Base-by-base conservation (phyloP, 2,113 vertebrate species). In the Holacanthus passer region DNA sequence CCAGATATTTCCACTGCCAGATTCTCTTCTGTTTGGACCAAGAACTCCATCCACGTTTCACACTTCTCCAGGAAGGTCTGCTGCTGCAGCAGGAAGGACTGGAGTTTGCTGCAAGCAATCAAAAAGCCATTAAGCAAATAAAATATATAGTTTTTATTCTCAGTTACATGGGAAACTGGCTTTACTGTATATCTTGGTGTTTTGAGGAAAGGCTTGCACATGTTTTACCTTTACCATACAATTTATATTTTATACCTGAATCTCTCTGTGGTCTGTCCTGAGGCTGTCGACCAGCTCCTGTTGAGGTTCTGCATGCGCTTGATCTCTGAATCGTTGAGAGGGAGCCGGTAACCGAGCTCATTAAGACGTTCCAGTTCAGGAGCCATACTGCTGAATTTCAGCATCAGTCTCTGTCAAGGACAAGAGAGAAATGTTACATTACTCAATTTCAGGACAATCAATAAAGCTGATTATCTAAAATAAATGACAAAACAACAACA, bases 51-150 rank as follows among this genome's bases (percentile, higher is more conserved):
- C 98, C 98, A 99, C 0, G 97, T 97, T 80, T 98, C 98, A 92
- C 98, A 99, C 85, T 99, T 99, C 92, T 99, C 98, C 91, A 98
- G 92, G 93, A 99, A 99, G 27, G 97, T 99, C 90, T 99, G 98
- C 79, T 99, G 97, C 91, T 97, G 97, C 60, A 99, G 96, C 90
- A 99, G 88, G 93, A 97, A 97, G 20, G 98, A 98, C 90, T 99
- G 98, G 24, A 99, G 93, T 82, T 99, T 98, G 93, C 98, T 99
- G 94, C 74, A 79, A 79, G 58, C 73, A 81, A 20, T 29, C 2
- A 79, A 84, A 77, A 13, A 75, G 1, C 10, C 29, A 35, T 1
- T 39, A 3, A 32, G 12, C 0, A 45, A 63, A 65, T 13, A 16
- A 12, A 53, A 45, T 2, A 50, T 8, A 0, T 4, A 64, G 29